These are phyloP conservation scores for Leuciscus idus DNA, from an alignment of 2,113 vertebrate genomes.

Conservation along the genomic window DNA sequence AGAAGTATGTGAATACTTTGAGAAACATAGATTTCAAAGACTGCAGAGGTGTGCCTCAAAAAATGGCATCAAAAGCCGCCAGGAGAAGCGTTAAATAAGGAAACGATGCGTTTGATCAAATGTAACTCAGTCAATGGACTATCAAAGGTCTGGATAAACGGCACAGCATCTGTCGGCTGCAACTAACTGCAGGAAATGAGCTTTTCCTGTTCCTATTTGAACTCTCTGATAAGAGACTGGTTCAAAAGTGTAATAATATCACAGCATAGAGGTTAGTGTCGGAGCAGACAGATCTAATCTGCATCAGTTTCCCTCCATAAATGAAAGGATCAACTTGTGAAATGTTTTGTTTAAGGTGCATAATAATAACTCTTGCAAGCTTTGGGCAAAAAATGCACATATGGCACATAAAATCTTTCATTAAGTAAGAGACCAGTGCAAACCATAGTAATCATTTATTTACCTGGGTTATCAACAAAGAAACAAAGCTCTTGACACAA, in stretches of 20 bases:
- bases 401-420: background rate
- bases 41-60: background rate
- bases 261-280: background rate
- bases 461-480: background rate
- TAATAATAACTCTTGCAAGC: background rate
- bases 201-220: background rate
- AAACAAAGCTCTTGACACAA: background rate
- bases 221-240: conserved; percentile 7
- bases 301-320: background rate
- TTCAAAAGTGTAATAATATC: conserved; percentile 4
- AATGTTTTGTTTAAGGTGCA: background rate
- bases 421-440: background rate
- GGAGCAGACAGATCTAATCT: background rate
- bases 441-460: conserved; percentile 30
- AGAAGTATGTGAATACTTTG: background rate
- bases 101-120: conserved; percentile 5
- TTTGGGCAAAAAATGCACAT: background rate
- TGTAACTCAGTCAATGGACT: background rate
- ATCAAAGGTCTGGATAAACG: conserved; percentile 29
- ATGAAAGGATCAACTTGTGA: background rate
- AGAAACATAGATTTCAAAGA: background rate
- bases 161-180: background rate
- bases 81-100: background rate
- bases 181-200: conserved; percentile 19
- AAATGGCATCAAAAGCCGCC: background rate